Percentiles rank a stretch among this genome's conserved stretches.
phyloP scores from a whole-genome alignment of 30 jellyfish, hydroid and myxozoan genomes.

The Chironex yamaguchii region DNA sequence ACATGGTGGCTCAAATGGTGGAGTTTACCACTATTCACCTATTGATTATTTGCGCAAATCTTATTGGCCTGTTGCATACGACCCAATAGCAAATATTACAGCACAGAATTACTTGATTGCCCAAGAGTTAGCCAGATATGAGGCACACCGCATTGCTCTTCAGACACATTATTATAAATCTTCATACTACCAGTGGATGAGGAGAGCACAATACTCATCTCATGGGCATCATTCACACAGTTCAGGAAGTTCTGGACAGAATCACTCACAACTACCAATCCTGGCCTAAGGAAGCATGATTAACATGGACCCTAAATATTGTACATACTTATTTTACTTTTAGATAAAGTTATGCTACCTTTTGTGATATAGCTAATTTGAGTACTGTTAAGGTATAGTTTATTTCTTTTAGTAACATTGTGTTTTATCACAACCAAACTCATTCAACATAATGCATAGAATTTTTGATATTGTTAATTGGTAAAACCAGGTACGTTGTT shows the following conservation, averaged over 20 bases:
- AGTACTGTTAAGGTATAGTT: no score
- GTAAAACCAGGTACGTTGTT: no score
- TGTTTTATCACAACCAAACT: no score
- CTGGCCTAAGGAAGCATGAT: neutral
- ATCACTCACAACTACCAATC: neutral
- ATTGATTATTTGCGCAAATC: conserved; percentile 71
- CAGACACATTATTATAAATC: conserved; percentile 89
- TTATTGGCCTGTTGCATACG: conserved; percentile 73
- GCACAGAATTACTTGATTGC: conserved; percentile 90
- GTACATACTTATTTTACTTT: no score
- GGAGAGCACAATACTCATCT: neutral
- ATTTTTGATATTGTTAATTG: no score
- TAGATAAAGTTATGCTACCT: no score
- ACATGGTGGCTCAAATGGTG: conserved; percentile 37
- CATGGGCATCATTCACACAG: neutral
- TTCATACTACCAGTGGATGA: conserved; percentile 40
- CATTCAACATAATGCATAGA: no score
- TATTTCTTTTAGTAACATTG: no score
- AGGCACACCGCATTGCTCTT: conserved; percentile 93
- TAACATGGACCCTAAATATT: no score
- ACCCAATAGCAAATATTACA: conserved; percentile 81
- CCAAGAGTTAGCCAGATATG: conserved; percentile 93
- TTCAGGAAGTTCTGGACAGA: neutral
- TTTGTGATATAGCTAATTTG: no score
- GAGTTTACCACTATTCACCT: conserved; percentile 62